phyloP scores from a whole-genome alignment of 2,888 invertebrate genomes.

The Pterostichus niger region DNA sequence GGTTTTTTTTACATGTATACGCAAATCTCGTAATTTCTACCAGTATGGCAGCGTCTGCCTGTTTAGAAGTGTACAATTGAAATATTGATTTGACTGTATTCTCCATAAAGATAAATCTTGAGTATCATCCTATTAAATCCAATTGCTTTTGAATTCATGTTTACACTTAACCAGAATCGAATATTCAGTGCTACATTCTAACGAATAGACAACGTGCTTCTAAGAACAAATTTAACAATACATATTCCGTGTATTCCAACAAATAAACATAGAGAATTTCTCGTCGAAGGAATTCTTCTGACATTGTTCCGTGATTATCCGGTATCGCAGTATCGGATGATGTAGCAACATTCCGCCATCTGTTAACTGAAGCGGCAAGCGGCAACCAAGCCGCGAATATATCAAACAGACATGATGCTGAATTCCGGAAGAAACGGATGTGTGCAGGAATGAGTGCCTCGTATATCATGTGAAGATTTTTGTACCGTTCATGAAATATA shows the following conservation, averaged over 20 bases:
- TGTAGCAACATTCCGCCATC: slow-evolving; percentile 51
- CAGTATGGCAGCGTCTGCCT: too few relatives aligned
- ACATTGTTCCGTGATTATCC: slow-evolving; percentile 61
- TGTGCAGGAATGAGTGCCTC: slow-evolving; percentile 8
- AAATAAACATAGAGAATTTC: neutral
- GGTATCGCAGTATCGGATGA: slow-evolving; percentile 47
- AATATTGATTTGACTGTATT: neutral
- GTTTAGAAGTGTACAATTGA: too few relatives aligned
- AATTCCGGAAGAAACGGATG: slow-evolving; percentile 57
- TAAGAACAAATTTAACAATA: slow-evolving; percentile 32
- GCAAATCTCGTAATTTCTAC: too few relatives aligned
- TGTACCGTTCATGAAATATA: slow-evolving; percentile 29
- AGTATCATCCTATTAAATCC: slow-evolving; percentile 37
- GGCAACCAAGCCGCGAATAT: slow-evolving; percentile 53
- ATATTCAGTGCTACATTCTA: neutral
- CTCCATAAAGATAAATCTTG: neutral
- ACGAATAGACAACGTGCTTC: neutral
- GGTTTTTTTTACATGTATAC: too few relatives aligned
- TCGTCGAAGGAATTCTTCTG: slow-evolving; percentile 32
- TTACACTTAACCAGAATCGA: neutral
- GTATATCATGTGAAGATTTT: slow-evolving; percentile 46
- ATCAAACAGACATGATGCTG: slow-evolving; percentile 54
- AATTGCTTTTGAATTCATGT: slow-evolving; percentile 14
- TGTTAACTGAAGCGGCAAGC: slow-evolving; percentile 57
- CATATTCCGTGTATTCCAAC: slow-evolving; percentile 11